Conservation (phyloP, 2,113 vertebrate species). For the Beaufortia kweichowensis region DNA sequence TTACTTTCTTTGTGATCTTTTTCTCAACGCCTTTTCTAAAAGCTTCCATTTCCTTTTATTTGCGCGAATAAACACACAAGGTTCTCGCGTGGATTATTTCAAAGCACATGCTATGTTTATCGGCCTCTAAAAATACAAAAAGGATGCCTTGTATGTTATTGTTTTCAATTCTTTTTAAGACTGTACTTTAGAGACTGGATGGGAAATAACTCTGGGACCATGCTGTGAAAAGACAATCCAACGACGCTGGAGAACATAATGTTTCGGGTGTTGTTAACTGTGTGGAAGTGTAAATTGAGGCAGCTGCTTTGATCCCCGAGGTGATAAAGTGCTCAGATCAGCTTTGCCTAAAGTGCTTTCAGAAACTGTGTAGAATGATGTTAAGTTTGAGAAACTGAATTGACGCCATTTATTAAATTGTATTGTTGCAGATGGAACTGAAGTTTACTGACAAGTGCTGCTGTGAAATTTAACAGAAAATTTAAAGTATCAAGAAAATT, state of each 20-base stretch:
- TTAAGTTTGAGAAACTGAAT: conserved; percentile 29
- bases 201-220: conserved; percentile 17
- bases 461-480: background rate
- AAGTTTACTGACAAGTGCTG: background rate
- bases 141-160: background rate
- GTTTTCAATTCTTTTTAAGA: background rate
- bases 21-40: background rate
- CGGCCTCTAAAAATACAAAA: background rate
- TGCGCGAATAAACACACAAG: background rate
- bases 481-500: background rate
- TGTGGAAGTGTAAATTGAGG: conserved; percentile 19
- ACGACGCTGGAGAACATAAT: conserved; percentile 15
- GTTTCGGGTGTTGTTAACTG: conserved; percentile 19
- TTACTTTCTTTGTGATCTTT: background rate
- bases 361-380: conserved; percentile 34
- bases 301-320: conserved; percentile 23
- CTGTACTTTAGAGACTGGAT: background rate
- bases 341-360: conserved; percentile 22
- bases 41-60: background rate
- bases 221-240: conserved; percentile 3
- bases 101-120: background rate
- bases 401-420: conserved; percentile 18
- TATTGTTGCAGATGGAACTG: conserved; percentile 7
- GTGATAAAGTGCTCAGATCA: conserved; percentile 45
- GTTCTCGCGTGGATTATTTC: background rate